Evolutionary conservation across 1,140 invertebrate genomes (phyloP), one percentile per base, ranked within the genome.

Genomic region (Hyles vespertilio): DNA sequence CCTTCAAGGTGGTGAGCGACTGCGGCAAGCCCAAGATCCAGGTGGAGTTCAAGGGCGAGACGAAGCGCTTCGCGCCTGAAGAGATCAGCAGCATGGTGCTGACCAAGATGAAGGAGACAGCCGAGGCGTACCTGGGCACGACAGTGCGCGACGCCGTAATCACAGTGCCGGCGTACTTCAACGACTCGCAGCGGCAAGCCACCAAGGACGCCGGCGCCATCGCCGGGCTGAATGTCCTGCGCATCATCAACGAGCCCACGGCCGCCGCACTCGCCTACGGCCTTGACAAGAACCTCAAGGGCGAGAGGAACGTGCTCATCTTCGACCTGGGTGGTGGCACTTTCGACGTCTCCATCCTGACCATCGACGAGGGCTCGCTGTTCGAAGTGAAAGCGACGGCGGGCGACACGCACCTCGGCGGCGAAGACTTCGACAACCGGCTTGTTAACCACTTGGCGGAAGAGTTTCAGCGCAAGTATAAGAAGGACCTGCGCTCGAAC

Each of bases 161-260:
- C 84, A 97, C 96, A 56, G 96, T 97, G 45, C 96, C 96, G 51
- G 96, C 96, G 49, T 97, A 97, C 82, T 97, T 97, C 91, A 97
- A 96, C 84, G 95, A 97, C 85, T 95, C 95, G 32, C 96, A 97
- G 88, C 92, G 95, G 83, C 95, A 96, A 89, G 96, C 96, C 63
- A 97, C 95, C 49, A 97, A 96, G 70, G 94, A 90, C 90, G 94
- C 90, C 48, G 94, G 89, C 54, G 91, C 84, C 88, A 95, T 91
- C 66, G 91, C 91, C 56, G 93, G 95, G 72, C 91, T 89, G 72
- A 95, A 92, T 67, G 92, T 92, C 10, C 90, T 94, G 70, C 89
- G 94, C 63, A 94, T 94, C 54, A 94, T 94, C 72, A 94, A 94
- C 67, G 94, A 94, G 75, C 93, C 93, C 61, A 94, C 94, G 3